These are phyloP conservation scores for Terrapene triunguis DNA, from an alignment of 2,113 vertebrate species.

Conservation along the genomic window DNA sequence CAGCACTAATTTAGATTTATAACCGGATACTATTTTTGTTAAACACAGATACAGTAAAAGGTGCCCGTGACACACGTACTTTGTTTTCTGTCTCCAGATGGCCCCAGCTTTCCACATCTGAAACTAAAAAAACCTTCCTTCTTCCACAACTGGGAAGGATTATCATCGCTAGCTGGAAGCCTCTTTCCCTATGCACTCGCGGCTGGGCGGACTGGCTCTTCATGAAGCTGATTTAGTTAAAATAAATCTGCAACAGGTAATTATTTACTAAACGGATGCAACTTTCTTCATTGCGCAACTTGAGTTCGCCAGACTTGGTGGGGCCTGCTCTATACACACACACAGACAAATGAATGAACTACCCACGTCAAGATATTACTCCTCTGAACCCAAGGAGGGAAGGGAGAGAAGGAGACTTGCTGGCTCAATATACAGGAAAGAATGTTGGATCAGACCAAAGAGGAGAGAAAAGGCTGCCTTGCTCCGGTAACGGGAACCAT, in stretches of 20 bases:
- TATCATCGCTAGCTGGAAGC: neutral
- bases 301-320: slow-evolving; percentile 9
- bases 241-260: slow-evolving; percentile 75
- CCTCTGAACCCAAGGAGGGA: neutral
- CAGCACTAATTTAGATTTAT: slow-evolving; percentile 46
- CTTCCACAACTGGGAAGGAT: slow-evolving; percentile 3
- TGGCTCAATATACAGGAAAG: neutral
- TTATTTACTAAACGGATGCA: slow-evolving; percentile 63
- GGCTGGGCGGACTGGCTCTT: neutral
- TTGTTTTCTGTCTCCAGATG: slow-evolving; percentile 73
- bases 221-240: slow-evolving; percentile 35
- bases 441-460: slow-evolving; percentile 26
- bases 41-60: slow-evolving; percentile 61
- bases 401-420: neutral
- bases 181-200: neutral
- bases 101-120: slow-evolving; percentile 68
- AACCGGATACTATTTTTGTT: slow-evolving; percentile 46
- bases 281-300: slow-evolving; percentile 65
- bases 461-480: neutral
- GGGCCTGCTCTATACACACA: slow-evolving; percentile 29
- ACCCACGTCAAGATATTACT: neutral
- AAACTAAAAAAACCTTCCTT: slow-evolving; percentile 40
- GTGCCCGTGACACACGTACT: slow-evolving; percentile 50
- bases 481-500: slow-evolving; percentile 71
- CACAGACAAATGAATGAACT: slow-evolving; percentile 59